Evolutionary conservation across 2,797 vertebrate species (phyloP).

Genomic region (Siniperca scherzeri): DNA sequence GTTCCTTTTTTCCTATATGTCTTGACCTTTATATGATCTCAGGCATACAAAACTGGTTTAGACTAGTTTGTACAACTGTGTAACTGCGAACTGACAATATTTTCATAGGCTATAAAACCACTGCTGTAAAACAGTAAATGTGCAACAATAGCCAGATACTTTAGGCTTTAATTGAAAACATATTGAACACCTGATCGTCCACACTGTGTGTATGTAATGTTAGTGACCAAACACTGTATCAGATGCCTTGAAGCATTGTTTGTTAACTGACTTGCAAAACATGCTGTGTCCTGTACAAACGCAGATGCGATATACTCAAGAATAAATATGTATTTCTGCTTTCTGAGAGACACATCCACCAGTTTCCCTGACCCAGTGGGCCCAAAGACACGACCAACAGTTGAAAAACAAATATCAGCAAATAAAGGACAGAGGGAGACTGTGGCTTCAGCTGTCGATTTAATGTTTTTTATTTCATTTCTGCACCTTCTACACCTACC

Average conservation of each 20-base stretch:
- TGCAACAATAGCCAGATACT: too few species aligned
- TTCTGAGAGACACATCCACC: background rate
- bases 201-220: background rate
- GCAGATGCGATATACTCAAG: background rate
- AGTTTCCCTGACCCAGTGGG: background rate
- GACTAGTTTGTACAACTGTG: too few species aligned
- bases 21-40: too few species aligned
- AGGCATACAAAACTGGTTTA: too few species aligned
- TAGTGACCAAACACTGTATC: background rate
- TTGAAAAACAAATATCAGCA: slow-evolving; percentile 2
- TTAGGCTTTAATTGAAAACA: too few species aligned
- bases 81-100: background rate
- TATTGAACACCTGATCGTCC: background rate
- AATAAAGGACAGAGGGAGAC: background rate
- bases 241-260: background rate
- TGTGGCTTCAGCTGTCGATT: background rate
- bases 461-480: background rate
- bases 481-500: background rate
- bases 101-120: background rate
- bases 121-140: background rate
- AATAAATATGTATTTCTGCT: slow-evolving; percentile 4
- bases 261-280: background rate
- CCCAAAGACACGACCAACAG: background rate
- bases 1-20: too few species aligned
- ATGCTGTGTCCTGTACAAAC: background rate